A percentile compares a stretch with the other conserved stretches of the same genome.
Evolutionary conservation across 2,113 vertebrate species (phyloP).

Genomic region (Corapipo altera): DNA sequence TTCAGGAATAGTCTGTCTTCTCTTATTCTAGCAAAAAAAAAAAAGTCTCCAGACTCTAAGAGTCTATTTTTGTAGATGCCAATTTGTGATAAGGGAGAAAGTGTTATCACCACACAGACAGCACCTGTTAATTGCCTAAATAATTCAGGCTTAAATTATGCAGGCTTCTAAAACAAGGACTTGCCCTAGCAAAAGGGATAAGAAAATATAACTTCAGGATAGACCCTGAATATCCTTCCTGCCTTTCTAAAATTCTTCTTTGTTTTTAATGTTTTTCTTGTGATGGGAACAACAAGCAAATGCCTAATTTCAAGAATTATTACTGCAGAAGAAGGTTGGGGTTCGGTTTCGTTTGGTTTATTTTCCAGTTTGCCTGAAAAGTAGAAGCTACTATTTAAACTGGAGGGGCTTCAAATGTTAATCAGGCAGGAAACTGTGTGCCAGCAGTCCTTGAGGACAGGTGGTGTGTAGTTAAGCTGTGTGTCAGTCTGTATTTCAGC

Average conservation of each 20-base stretch:
- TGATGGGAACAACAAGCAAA: not conserved
- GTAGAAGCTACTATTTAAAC: not conserved
- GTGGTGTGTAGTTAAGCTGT: not conserved
- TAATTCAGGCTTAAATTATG: conserved; percentile 6
- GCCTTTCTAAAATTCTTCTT: not conserved
- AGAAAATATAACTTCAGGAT: not conserved
- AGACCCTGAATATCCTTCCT: not conserved
- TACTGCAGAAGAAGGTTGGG: not conserved
- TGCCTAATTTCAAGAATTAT: not conserved
- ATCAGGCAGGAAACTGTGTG: not conserved
- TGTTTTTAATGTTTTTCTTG: not conserved
- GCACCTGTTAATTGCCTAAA: conserved; percentile 30
- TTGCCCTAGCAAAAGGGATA: not conserved
- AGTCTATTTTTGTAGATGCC: conserved; percentile 5
- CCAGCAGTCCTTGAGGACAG: not conserved
- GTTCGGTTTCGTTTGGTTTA: not conserved
- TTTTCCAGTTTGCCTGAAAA: not conserved
- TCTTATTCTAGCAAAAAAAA: not conserved
- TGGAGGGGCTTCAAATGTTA: not conserved
- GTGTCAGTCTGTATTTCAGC: not conserved
- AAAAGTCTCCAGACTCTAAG: not conserved
- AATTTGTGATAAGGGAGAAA: not conserved
- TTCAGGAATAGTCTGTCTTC: not conserved
- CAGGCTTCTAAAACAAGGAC: not conserved
- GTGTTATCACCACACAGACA: not conserved